Evolutionary conservation across 2,113 vertebrate species (phyloP), one percentile per base, ranked within the genome.

Genomic region (Rhea americana): DNA sequence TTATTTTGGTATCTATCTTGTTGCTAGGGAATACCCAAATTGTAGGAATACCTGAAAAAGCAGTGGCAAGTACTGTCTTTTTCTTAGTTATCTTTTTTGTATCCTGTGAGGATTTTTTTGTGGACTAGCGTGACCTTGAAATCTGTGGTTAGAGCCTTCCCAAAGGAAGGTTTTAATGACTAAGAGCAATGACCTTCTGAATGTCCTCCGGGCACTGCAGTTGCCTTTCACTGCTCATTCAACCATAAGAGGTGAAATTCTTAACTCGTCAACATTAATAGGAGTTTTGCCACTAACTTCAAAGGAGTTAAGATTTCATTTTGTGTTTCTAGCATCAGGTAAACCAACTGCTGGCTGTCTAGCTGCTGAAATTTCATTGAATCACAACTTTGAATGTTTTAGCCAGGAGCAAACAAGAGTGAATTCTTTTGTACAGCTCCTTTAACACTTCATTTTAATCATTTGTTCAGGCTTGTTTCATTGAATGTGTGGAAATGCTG

Each of bases 361-460:
- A 77, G 7, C 7, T 59, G 24, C 28, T 90, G 58, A 85, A 72
- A 88, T 58, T 66, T 21, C 0, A 0, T n/a, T 35, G 19, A 73
- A 61, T n/a, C 43, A 56, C 16, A 80, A 11, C 9, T 62, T 72
- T 9, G 20, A 67, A 30, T 84, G 19, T 50, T 74, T 91, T 50
- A 75, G n/a, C 22, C 43, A 84, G 73, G 70, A 91, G 20, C 47
- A 84, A 81, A 41, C 7, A 81, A 51, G 8, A 13, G n/a, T 62
- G 7, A 43, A 67, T 77, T 70, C 2, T 0, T 86, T 62, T 55
- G 39, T 51, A 26, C 35, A 16, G 7, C 83, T 92, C 51, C 32
- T 71, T 47, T 75, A 43, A 68, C 19, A 62, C 11, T 78, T 81
- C n/a, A 37, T 84, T 89, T 89, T 68, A 82, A 84, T 59, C 17